Evolutionary conservation across 2,113 vertebrate genomes (phyloP), one percentile per base, ranked within the genome.

Genomic region (Mobula hypostoma): DNA sequence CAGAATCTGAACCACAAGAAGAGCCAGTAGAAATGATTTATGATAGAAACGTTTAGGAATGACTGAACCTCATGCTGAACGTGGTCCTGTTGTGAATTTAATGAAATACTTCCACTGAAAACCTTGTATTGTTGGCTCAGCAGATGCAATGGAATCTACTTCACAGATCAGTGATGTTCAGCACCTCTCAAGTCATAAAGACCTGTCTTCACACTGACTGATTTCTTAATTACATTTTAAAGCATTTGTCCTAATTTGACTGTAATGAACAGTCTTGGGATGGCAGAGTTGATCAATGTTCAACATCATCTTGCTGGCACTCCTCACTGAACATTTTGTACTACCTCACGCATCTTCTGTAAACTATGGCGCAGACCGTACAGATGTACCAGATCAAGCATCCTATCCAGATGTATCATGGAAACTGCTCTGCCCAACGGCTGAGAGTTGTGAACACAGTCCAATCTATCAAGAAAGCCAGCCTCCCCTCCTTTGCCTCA

Each of bases 221-320:
- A 88, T 88, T 56, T 63, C 27, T 88, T 88, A 88, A 88, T 88
- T 63, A 63, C 24, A 88, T 58, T 32, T 61, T 88, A n/a, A 87
- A n/a, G 83, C 83, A 29, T 88, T 88, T 88, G 83, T 88, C 27
- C 83, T 88, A 88, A 88, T 88, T 63, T 88, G 83, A 61, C 56
- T 88, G 56, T 29, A 88, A 88, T 88, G 29, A 29, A 56, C 58
- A 88, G 83, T 63, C 83, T 63, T 88, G 58, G 27, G 56, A n/a
- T n/a, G 58, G 83, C 83, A 88, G 27, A 15, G 83, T 29, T 88
- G 58, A 56, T 27, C 11, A 58, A n/a, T 88, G 83, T n/a, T 88
- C 61, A 88, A 88, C 83, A 88, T 63, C 56, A 88, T 24, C 24
- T 29, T 88, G 17, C 19, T 56, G 40, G 40, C 40, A 48, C 29